Percentiles rank a stretch among this genome's conserved stretches.
Conservation (phyloP, 1,140 invertebrate species). For the Lordiphosa stackelbergi region DNA sequence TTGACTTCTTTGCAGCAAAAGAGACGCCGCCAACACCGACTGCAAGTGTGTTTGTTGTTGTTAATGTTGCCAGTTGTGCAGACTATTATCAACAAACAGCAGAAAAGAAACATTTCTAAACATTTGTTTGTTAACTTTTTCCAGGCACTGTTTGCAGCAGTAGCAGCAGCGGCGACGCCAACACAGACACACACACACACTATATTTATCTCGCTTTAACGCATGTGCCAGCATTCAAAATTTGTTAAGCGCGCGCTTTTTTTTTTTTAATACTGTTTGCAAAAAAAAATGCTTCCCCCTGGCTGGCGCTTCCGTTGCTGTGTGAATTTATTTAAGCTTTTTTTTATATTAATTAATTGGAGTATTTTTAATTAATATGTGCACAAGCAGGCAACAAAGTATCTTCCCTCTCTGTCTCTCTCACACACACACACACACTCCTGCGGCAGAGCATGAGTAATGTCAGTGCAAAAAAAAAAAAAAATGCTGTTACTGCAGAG, state of each 20-base stretch:
- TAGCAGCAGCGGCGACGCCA: constrained; percentile 2
- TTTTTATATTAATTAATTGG: constrained; percentile 63
- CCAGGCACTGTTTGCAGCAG: constrained; percentile 35
- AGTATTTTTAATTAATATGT: constrained; percentile 65
- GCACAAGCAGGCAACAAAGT: too few relatives aligned
- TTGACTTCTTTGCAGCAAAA: constrained; percentile 61
- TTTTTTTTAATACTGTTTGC: constrained; percentile 14
- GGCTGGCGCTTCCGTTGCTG: constrained; percentile 8
- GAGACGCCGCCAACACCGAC: constrained; percentile 14
- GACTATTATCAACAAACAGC: constrained; percentile 38
- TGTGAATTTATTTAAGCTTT: constrained; percentile 4
- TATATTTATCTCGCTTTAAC: constrained; percentile 68
- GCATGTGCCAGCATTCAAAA: constrained; percentile 29
- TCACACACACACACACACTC: constrained; percentile 21
- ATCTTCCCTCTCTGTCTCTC: too few relatives aligned
- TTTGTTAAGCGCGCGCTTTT: constrained; percentile 58
- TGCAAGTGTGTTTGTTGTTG: constrained; percentile 14
- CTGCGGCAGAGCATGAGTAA: constrained; percentile 54
- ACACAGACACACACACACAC: constrained; percentile 18
- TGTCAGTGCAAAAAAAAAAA: constrained; percentile 56
- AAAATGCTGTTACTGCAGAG: constrained; percentile 31
- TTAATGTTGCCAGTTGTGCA: constrained; percentile 23
- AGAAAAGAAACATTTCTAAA: constrained; percentile 19
- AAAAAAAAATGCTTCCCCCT: constrained; percentile 24
- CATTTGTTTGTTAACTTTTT: constrained; percentile 35